Evolutionary conservation across 1,140 invertebrate genomes (phyloP).

Genomic region (Steinernema feltiae): DNA sequence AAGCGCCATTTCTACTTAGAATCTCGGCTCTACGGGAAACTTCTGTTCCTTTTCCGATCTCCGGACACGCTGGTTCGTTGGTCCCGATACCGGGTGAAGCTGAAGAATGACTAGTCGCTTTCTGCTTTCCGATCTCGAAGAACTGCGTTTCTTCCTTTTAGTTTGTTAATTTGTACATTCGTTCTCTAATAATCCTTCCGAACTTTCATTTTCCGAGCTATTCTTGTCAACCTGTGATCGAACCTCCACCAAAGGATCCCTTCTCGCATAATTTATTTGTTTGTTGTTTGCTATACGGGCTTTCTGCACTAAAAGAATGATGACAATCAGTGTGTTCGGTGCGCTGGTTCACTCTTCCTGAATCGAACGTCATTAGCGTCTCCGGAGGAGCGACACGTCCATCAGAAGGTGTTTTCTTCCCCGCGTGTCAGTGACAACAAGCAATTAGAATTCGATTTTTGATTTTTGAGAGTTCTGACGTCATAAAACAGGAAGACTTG

Average conservation of each 20-base stretch:
- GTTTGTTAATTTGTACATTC: not conserved
- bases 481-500: too few relatives aligned
- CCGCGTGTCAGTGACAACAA: too few relatives aligned
- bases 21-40: constrained; percentile 8
- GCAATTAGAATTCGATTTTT: too few relatives aligned
- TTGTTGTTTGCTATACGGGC: not conserved
- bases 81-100: not conserved
- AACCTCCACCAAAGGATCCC: not conserved
- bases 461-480: too few relatives aligned
- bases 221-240: constrained; percentile 7
- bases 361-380: too few relatives aligned
- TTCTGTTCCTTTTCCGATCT: constrained; percentile 7
- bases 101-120: not conserved
- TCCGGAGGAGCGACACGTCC: too few relatives aligned
- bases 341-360: not conserved
- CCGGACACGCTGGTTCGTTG: constrained; percentile 8
- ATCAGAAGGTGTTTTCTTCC: too few relatives aligned
- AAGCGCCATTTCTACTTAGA: constrained; percentile 2
- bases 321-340: not conserved
- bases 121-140: not conserved
- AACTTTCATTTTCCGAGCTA: not conserved
- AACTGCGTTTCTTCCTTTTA: not conserved
- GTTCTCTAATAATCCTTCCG: not conserved
- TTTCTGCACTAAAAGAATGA: not conserved
- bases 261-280: constrained; percentile 3